phyloP scores from a whole-genome alignment of 1,140 invertebrate species.

The Vanessa tameamea region DNA sequence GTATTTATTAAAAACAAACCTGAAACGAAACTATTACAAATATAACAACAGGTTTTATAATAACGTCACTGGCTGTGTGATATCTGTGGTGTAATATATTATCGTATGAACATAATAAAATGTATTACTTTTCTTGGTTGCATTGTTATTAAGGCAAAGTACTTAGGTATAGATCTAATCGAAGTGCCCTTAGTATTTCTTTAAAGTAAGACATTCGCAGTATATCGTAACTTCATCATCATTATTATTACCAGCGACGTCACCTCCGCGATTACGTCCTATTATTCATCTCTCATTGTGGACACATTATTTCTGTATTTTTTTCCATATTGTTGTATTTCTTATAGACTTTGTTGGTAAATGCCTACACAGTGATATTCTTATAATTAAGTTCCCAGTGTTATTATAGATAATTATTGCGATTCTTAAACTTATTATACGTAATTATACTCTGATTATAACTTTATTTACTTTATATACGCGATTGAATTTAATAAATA shows the following conservation, averaged over 20 bases:
- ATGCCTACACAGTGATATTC: background rate
- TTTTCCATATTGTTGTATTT: conserved; percentile 8
- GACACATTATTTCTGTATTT: background rate
- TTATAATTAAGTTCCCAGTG: conserved; percentile 3
- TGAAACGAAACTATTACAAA: background rate
- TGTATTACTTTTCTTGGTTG: background rate
- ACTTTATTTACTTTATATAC: background rate
- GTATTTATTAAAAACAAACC: background rate
- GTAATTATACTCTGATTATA: background rate
- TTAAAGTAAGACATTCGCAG: background rate
- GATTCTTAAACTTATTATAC: background rate
- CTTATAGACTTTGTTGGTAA: conserved; percentile 1
- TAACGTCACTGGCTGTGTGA: background rate
- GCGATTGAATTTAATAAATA: background rate
- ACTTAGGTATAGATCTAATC: background rate
- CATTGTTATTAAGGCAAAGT: background rate
- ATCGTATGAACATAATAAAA: background rate
- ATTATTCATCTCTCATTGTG: background rate
- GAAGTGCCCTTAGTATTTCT: background rate
- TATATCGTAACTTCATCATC: background rate
- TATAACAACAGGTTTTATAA: background rate
- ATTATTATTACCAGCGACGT: background rate
- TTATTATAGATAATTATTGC: conserved; percentile 9
- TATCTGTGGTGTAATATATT: background rate
- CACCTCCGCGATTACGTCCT: background rate